Conservation (phyloP, 2,888 invertebrate species). For the Cataglyphis rosenhaueri region DNA sequence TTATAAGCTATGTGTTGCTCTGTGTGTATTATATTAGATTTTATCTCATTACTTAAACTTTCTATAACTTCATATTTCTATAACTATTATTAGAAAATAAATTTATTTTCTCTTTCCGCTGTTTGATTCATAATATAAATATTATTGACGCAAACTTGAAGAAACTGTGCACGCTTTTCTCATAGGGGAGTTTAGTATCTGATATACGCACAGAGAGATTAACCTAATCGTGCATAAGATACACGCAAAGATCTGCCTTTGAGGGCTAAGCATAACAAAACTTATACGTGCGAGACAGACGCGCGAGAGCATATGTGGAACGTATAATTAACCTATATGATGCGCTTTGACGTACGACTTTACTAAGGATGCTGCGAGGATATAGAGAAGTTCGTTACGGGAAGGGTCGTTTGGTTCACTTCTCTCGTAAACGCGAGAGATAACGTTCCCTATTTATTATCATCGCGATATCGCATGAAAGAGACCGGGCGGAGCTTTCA, state of each 20-base stretch:
- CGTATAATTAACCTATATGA: slow-evolving; percentile 68
- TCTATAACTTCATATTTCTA: background rate
- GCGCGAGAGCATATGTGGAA: slow-evolving; percentile 57
- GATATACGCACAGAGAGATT: slow-evolving; percentile 20
- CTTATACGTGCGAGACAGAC: slow-evolving; percentile 31
- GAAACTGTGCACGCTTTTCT: background rate
- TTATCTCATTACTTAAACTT: background rate
- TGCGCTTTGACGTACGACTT: slow-evolving; percentile 57
- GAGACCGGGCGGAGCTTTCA: slow-evolving; percentile 45
- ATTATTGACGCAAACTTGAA: slow-evolving; percentile 2
- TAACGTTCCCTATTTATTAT: slow-evolving; percentile 50
- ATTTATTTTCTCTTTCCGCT: background rate
- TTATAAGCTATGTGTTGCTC: background rate
- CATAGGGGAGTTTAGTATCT: slow-evolving; percentile 11
- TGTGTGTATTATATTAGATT: background rate
- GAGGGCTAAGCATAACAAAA: slow-evolving; percentile 45
- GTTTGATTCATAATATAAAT: background rate
- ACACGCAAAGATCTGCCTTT: slow-evolving; percentile 46
- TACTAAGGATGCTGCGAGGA: slow-evolving; percentile 40
- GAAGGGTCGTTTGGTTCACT: slow-evolving; percentile 38
- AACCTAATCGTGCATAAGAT: slow-evolving; percentile 56
- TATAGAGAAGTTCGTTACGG: slow-evolving; percentile 18
- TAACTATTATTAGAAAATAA: slow-evolving; percentile 26
- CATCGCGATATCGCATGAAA: slow-evolving; percentile 51
- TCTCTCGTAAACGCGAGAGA: slow-evolving; percentile 48